Conservation (phyloP, 2,113 vertebrate species). For the Himantopus leucocephalus region DNA sequence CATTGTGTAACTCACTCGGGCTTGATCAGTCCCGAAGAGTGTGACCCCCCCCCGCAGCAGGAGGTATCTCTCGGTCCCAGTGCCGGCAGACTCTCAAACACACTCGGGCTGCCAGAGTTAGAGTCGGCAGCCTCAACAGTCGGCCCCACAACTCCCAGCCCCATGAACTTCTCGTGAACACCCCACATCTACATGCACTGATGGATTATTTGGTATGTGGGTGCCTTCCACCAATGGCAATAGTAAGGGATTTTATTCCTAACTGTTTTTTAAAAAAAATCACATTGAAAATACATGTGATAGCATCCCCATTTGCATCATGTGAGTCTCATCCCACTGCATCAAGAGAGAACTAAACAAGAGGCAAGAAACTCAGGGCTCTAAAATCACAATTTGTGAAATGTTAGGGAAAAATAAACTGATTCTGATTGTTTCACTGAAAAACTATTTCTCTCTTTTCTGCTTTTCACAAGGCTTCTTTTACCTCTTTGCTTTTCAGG, state of each 20-base stretch:
- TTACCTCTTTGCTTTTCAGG: not conserved
- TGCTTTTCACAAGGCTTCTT: not conserved
- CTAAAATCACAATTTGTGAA: not conserved
- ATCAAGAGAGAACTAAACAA: not conserved
- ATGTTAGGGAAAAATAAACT: not conserved
- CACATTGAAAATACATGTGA: not conserved
- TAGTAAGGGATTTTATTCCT: not conserved
- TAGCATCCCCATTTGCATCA: not conserved
- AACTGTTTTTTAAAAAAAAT: not conserved
- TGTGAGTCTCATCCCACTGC: not conserved
- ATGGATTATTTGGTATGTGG: not conserved
- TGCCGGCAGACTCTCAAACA: not conserved
- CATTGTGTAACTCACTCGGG: not conserved
- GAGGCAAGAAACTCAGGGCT: not conserved
- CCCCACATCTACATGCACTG: rapidly evolving
- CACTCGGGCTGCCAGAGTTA: not conserved
- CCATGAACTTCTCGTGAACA: rapidly evolving
- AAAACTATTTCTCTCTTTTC: not conserved
- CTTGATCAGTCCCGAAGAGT: not conserved
- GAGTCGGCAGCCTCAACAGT: not conserved
- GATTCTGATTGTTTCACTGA: not conserved
- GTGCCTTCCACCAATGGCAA: not conserved
- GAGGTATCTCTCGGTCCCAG: not conserved
- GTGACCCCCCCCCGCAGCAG: not conserved
- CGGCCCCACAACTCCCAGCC: not conserved